Percentiles rank a stretch among this genome's conserved stretches.
Conservation (phyloP, 2,888 invertebrate species). For the Leptinotarsa juncta region DNA sequence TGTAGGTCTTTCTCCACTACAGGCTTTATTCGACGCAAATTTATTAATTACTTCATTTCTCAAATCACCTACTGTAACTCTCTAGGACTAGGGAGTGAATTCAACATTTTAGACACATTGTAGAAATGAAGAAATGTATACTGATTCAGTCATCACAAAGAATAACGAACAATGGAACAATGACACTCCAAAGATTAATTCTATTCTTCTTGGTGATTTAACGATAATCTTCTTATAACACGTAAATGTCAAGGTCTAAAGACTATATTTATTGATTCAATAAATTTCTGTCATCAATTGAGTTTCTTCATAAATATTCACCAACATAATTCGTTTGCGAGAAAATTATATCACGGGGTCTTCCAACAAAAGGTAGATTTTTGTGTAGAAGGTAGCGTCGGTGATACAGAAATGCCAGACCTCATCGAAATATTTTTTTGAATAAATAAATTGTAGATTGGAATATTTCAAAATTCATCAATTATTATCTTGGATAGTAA, state of each 20-base stretch:
- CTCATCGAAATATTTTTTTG: too few relatives aligned
- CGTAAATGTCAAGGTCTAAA: conserved; percentile 6
- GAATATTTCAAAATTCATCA: too few relatives aligned
- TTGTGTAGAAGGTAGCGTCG: too few relatives aligned
- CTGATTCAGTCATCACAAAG: background rate
- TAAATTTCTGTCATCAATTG: background rate
- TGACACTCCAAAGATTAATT: background rate
- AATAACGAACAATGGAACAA: conserved; percentile 1
- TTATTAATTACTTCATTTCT: too few relatives aligned
- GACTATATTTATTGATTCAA: background rate
- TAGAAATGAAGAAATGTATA: background rate
- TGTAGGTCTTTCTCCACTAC: too few relatives aligned
- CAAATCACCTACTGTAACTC: too few relatives aligned
- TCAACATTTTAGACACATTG: background rate
- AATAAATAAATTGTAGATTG: too few relatives aligned
- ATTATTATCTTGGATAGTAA: too few relatives aligned
- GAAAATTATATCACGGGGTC: background rate
- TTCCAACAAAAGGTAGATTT: background rate
- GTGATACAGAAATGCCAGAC: too few relatives aligned
- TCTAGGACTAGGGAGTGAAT: too few relatives aligned
- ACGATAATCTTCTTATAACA: conserved; percentile 8
- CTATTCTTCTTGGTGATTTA: background rate
- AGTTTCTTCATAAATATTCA: background rate
- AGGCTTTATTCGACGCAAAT: too few relatives aligned
- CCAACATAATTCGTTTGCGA: background rate